phyloP scores from a whole-genome alignment of 2,113 vertebrate species.

The Corythornis madagascariensis region DNA sequence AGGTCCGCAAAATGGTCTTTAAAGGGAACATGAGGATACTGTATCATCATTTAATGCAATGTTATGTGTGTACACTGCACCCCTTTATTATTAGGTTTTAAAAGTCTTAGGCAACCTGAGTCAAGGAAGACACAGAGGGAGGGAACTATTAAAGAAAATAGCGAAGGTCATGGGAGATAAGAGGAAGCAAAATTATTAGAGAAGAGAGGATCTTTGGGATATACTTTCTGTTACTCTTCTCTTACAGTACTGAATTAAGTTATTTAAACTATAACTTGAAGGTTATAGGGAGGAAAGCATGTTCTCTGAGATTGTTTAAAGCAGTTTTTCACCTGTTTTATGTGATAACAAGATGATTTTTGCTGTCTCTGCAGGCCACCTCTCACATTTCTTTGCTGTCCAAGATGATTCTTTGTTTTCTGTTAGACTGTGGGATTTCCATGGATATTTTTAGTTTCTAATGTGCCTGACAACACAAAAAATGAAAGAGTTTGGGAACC shows the following conservation, averaged over 20 bases:
- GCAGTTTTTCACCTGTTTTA: background rate
- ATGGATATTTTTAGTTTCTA: background rate
- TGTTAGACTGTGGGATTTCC: background rate
- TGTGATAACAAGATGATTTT: background rate
- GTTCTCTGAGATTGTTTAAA: background rate
- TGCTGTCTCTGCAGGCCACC: background rate
- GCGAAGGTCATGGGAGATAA: background rate
- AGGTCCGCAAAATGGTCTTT: background rate
- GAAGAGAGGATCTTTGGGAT: background rate
- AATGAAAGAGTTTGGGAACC: background rate
- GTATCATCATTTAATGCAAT: background rate
- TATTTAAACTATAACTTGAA: conserved; percentile 12
- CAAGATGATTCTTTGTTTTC: background rate
- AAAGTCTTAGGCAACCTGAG: background rate
- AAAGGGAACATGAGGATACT: background rate
- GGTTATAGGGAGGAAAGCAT: background rate
- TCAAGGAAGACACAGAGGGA: background rate
- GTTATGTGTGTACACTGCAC: background rate
- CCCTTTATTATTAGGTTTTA: background rate
- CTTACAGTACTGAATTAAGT: background rate
- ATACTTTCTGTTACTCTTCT: background rate
- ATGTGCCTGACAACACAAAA: background rate
- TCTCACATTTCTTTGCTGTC: background rate
- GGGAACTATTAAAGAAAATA: background rate
- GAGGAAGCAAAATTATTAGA: background rate